Evolutionary conservation across 2,113 vertebrate species (phyloP), one percentile per base, ranked within the genome.

Genomic region (Nansenia antarctica): DNA sequence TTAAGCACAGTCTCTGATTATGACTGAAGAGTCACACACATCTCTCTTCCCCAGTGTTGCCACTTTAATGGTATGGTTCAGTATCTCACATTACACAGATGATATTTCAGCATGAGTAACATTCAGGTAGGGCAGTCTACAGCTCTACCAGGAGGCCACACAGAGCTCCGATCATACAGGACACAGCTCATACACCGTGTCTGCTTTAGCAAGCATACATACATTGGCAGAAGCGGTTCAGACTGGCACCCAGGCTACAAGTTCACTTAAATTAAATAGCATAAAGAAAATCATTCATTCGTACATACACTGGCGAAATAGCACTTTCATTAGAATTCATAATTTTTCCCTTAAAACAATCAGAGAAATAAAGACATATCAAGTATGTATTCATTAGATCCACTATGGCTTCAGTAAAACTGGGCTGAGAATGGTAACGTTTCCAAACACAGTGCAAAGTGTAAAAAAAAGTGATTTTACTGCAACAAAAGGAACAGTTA

Each of bases 31-130:
- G n/a, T n/a, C n/a, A n/a, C n/a, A n/a, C n/a, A n/a, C n/a, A 47
- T 7, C 45, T 45, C 42, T 47, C 45, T 22, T 61, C 18, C 62
- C 62, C 1, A 34, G 58, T 58, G 47, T 62, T 31, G 77, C 30
- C 31, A 29, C 70, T 82, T 83, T 84, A 85, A 81, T 85, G 77
- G 59, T 52, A 81, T 72, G 65, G 54, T 57, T 6, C 27, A 5
- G 26, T 3, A 30, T 18, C 18, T 31, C 11, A 54, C 52, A n/a
- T 6, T 47, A n/a, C 45, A 47, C 45, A 47, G 45, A 47, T 14
- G 45, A 47, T 47, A 47, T 14, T n/a, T 47, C 15, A 47, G 45
- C 9, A n/a, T n/a, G 3, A 47, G 45, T n/a, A n/a, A 9, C 18
- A 47, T 47, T 20, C 18, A 47, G 8, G 15, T 39, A 47, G 20